Evolutionary conservation across 2,113 vertebrate genomes (phyloP).

Genomic region (Agapornis roseicollis): DNA sequence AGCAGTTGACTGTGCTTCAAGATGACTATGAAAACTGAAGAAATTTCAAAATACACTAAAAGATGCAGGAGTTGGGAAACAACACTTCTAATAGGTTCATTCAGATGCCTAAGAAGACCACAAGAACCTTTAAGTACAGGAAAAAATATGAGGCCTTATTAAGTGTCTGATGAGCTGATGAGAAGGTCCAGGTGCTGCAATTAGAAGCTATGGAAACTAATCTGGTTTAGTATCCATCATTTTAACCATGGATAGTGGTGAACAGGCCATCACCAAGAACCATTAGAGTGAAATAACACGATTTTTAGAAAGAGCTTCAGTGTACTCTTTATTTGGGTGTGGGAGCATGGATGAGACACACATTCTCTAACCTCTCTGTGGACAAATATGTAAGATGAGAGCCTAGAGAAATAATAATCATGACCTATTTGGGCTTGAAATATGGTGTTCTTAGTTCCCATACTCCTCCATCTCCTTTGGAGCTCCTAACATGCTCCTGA

Average conservation of each 20-base stretch:
- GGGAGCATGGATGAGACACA: neutral
- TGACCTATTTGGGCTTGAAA: neutral
- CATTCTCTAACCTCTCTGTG: neutral
- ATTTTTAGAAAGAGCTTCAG: neutral
- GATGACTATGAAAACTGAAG: neutral
- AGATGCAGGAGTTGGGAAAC: neutral
- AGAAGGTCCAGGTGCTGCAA: neutral
- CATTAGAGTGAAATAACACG: neutral
- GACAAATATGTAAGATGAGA: neutral
- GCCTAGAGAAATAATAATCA: neutral
- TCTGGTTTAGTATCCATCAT: neutral
- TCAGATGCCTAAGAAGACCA: neutral
- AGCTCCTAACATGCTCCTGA: neutral
- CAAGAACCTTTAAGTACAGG: neutral
- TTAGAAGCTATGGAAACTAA: neutral
- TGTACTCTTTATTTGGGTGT: neutral
- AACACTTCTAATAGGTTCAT: neutral
- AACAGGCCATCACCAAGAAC: neutral
- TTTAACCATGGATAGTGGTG: neutral
- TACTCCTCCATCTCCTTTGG: neutral
- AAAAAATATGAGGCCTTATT: neutral
- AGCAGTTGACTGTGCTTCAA: neutral
- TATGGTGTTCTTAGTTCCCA: neutral
- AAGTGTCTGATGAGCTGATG: neutral
- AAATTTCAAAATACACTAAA: neutral